Evolutionary conservation across 2,797 vertebrate genomes (phyloP).

Genomic region (Pseudochromis fuscus): DNA sequence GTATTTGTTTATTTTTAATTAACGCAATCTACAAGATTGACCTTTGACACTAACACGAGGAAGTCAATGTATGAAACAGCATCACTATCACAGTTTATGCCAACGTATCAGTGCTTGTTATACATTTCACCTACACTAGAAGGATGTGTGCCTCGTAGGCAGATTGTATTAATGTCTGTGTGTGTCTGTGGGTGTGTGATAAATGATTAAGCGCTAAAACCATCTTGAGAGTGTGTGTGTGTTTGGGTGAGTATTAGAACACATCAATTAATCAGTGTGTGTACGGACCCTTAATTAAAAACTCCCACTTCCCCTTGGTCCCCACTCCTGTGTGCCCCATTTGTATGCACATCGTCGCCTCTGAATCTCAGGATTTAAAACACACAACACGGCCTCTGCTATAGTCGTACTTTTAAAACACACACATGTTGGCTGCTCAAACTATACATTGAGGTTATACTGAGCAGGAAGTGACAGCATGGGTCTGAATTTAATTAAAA

Average conservation of each 20-base stretch:
- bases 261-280: slow-evolving; percentile 71
- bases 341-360: slow-evolving; percentile 44
- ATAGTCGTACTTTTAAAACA: background rate
- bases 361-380: slow-evolving; percentile 55
- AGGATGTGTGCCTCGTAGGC: slow-evolving; percentile 13
- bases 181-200: slow-evolving; percentile 12
- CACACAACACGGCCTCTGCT: slow-evolving; percentile 36
- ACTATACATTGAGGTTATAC: background rate
- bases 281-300: slow-evolving; percentile 73
- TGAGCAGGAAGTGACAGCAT: background rate
- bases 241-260: slow-evolving; percentile 27
- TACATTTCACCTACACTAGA: slow-evolving; percentile 1
- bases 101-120: background rate
- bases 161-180: slow-evolving; percentile 5
- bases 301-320: slow-evolving; percentile 52
- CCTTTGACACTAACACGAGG: background rate
- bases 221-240: slow-evolving; percentile 10
- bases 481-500: slow-evolving; percentile 14
- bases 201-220: slow-evolving; percentile 53
- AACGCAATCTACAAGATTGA: slow-evolving; percentile 3
- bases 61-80: background rate
- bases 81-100: slow-evolving; percentile 10
- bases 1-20: slow-evolving; percentile 31
- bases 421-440: slow-evolving; percentile 3
- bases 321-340: slow-evolving; percentile 37